phyloP scores from a whole-genome alignment of 2,888 invertebrate species.

The Strigamia transsilvanica region DNA sequence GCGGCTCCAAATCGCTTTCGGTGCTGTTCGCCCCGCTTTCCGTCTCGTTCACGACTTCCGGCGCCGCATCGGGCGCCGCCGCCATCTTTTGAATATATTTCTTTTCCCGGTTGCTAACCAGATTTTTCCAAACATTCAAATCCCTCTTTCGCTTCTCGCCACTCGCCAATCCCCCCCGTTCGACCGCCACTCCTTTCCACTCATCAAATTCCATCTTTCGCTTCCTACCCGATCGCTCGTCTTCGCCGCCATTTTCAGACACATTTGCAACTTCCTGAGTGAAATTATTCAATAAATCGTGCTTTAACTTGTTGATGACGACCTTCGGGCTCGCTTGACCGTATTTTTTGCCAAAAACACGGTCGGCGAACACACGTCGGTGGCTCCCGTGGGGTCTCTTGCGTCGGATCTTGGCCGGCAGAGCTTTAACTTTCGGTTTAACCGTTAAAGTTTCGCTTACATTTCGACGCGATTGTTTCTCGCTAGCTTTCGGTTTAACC shows the following conservation, averaged over 20 bases:
- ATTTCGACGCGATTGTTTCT: no score
- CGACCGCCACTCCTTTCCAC: no score
- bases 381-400: background rate
- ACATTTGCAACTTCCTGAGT: background rate
- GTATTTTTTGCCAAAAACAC: background rate
- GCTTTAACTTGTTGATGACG: background rate
- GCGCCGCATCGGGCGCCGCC: background rate
- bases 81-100: background rate
- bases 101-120: background rate
- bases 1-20: conserved; percentile 1
- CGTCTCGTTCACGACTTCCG: background rate
- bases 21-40: background rate
- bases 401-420: background rate
- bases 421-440: background rate
- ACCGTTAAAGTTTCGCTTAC: background rate
- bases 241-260: background rate
- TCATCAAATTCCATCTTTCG: no score
- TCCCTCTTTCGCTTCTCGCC: background rate
- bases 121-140: background rate
- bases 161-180: background rate
- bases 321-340: background rate
- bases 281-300: background rate
- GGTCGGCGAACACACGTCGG: background rate
- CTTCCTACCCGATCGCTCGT: background rate
- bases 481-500: background rate